Base-by-base conservation (phyloP, 2,797 vertebrate genomes). In the Pangasius mekongensis region DNA sequence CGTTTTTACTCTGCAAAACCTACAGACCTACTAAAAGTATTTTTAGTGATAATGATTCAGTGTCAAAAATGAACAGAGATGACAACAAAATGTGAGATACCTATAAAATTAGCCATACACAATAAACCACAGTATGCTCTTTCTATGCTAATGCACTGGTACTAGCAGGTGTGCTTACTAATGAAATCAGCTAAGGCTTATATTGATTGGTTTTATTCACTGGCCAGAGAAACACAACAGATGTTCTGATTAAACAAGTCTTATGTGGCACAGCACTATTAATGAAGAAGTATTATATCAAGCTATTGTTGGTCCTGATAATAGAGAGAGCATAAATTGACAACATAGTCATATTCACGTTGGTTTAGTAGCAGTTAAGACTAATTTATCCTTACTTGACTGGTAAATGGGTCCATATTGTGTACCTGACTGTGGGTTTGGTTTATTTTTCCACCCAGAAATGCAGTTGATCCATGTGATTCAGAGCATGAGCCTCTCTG, bases 301-400 rank as follows among this genome's bases (percentile, higher is more conserved):
- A 76, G 56, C 74, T 85, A 83, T 47, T 56, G 39, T 39, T 11
- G 74, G 67, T 74, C 88, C 49, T 74, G 52, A 77, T 67, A 36
- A 36, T 43, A 67, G 67, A 66, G 54, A 83, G 33, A 64, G 85
- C 87, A 90, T 54, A 87, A 90, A 85, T 83, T 62, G 87, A 54
- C n/a, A 89, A 84, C 90, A 52, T 22, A 89, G 92, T 92, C 84
- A 85, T 71, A 56, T 69, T 76, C 71, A 86, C 16, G 49, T 81
- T 85, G 83, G 47, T n/a, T 80, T 73, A 74, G 56, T 60, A 47
- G 85, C 89, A 86, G 60, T 87, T 74, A 88, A 91, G 60, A 89
- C 91, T 89, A 89, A 92, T 83, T 89, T 66, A 87, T 83, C 74
- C 13, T 58, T 39, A 36, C 3, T 49, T 58, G 30, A 67, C 66